Evolutionary conservation across 2,888 invertebrate genomes (phyloP).

Genomic region (Drosophila histrio): DNA sequence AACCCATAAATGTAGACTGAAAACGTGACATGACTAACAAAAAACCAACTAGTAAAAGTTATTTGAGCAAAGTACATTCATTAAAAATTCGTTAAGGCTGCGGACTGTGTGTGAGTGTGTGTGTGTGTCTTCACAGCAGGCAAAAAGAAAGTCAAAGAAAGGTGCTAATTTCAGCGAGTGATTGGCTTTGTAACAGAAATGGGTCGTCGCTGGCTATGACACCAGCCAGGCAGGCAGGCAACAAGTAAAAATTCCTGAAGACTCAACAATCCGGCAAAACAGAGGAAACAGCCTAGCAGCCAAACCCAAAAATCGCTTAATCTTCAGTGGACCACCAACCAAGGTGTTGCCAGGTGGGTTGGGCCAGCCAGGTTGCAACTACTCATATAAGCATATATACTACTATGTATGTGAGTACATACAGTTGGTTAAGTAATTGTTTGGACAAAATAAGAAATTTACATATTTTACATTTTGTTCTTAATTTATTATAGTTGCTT

Average conservation of each 20-base stretch:
- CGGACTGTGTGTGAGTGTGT: slow-evolving; percentile 7
- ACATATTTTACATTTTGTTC: no score
- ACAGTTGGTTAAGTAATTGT: no score
- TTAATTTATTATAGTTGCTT: no score
- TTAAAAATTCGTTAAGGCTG: slow-evolving; percentile 71
- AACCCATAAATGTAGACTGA: slow-evolving; percentile 18
- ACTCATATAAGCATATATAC: slow-evolving; percentile 3
- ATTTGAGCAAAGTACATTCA: slow-evolving; percentile 70
- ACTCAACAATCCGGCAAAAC: slow-evolving; percentile 13
- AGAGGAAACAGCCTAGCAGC: slow-evolving; percentile 15
- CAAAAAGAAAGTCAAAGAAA: slow-evolving; percentile 76
- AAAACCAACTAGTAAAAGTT: slow-evolving; percentile 67
- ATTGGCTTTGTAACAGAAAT: slow-evolving; percentile 57
- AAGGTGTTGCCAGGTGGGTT: slow-evolving; percentile 30
- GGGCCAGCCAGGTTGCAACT: slow-evolving; percentile 18
- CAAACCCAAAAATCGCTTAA: slow-evolving; percentile 47
- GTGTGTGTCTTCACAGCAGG: slow-evolving; percentile 20
- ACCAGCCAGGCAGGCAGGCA: slow-evolving; percentile 2
- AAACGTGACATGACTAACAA: slow-evolving; percentile 40
- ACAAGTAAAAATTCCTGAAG: slow-evolving; percentile 39
- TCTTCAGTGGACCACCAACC: slow-evolving; percentile 62
- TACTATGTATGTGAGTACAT: slow-evolving; percentile 3
- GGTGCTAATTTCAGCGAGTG: slow-evolving; percentile 73
- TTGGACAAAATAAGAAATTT: no score
- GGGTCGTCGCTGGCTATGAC: slow-evolving; percentile 58